Conservation (phyloP, 2,888 invertebrate genomes). For the Lathronympha strigana region DNA sequence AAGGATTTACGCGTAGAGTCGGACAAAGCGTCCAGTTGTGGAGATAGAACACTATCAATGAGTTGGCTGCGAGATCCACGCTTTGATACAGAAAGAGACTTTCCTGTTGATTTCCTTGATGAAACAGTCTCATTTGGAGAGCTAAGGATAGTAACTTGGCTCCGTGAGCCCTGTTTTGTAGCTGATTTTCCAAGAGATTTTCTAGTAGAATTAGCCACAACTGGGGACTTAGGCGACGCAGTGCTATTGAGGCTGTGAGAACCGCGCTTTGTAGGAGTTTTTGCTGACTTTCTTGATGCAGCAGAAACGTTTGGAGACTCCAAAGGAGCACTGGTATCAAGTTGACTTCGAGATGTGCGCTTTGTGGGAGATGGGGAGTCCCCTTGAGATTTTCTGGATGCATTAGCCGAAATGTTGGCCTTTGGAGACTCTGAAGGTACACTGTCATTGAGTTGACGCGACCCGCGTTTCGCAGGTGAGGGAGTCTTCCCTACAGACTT, state of each 20-base stretch:
- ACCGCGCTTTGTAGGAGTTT: not conserved
- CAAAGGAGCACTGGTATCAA: not conserved
- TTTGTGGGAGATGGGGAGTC: not conserved
- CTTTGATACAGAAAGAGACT: not conserved
- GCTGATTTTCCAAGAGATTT: not conserved
- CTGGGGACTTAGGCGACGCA: slow-evolving; percentile 4
- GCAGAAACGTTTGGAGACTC: not conserved
- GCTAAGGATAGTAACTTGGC: not conserved
- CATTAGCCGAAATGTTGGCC: not conserved
- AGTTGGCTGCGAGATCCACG: slow-evolving; percentile 11
- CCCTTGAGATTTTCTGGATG: not conserved
- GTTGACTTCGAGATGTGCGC: not conserved
- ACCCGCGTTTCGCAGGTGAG: not conserved
- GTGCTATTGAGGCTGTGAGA: not conserved
- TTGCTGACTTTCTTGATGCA: not conserved
- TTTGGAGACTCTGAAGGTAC: not conserved
- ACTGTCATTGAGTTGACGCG: not conserved
- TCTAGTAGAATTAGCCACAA: not conserved
- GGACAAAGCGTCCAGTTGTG: not conserved
- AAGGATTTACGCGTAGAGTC: slow-evolving; percentile 5
- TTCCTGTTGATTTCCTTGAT: not conserved
- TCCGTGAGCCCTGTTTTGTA: slow-evolving; percentile 1
- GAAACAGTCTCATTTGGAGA: slow-evolving; percentile 2
- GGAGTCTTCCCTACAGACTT: not conserved
- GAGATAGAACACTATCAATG: not conserved